Percentiles rank a stretch among this genome's conserved stretches.
Conservation (phyloP, 2,888 invertebrate species). For the Neocrepidodera transversa region DNA sequence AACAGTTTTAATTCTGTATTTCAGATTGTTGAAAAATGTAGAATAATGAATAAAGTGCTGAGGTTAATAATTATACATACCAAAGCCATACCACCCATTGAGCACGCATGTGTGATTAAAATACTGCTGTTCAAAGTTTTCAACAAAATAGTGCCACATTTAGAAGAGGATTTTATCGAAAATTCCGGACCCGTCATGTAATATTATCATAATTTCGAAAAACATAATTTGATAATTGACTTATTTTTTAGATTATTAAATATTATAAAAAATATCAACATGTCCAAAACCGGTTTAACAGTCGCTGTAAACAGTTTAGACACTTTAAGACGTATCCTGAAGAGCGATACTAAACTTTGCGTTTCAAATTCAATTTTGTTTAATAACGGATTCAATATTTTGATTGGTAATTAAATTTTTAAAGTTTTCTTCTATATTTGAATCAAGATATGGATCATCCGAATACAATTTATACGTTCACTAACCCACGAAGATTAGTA, state of each 20-base stretch:
- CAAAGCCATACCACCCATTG: slow-evolving; percentile 26
- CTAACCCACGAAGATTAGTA: no score
- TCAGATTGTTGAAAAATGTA: slow-evolving; percentile 14
- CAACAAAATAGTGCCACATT: slow-evolving; percentile 39
- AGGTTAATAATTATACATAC: slow-evolving; percentile 37
- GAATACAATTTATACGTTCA: no score
- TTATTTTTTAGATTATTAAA: slow-evolving; percentile 29
- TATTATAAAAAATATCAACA: slow-evolving; percentile 20
- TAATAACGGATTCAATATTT: slow-evolving; percentile 36
- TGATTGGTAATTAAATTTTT: no score
- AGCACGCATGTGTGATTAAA: slow-evolving; percentile 37
- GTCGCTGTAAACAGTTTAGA: slow-evolving; percentile 32
- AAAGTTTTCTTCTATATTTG: slow-evolving; percentile 12
- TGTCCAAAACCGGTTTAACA: slow-evolving; percentile 7
- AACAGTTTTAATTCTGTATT: neutral
- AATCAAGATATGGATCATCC: no score
- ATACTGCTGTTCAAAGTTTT: slow-evolving; percentile 40
- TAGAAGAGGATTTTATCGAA: slow-evolving; percentile 45
- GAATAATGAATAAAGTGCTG: slow-evolving; percentile 39
- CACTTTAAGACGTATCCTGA: slow-evolving; percentile 24
- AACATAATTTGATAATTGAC: neutral
- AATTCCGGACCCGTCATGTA: slow-evolving; percentile 46
- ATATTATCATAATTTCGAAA: neutral
- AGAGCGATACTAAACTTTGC: slow-evolving; percentile 16
- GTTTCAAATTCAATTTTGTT: slow-evolving; percentile 38